Conservation (phyloP, 2,888 invertebrate species). For the Agrochola circellaris region DNA sequence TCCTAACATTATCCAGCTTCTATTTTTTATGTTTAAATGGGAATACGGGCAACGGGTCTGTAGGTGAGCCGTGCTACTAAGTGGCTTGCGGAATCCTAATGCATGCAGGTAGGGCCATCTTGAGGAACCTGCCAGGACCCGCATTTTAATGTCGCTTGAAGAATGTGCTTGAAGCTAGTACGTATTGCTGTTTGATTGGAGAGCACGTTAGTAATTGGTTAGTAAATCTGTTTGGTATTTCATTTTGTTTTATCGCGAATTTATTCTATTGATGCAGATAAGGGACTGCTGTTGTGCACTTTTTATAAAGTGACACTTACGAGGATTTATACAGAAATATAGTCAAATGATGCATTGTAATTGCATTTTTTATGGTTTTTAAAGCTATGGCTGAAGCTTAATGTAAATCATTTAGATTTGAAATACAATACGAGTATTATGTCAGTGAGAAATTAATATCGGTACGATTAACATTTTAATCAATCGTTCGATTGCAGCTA, state of each 20-base stretch:
- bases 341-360: slow-evolving; percentile 45
- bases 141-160: slow-evolving; percentile 69
- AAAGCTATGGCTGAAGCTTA: slow-evolving; percentile 8
- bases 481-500: not conserved
- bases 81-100: slow-evolving; percentile 86
- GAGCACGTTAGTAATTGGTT: slow-evolving; percentile 61
- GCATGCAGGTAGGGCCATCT: slow-evolving; percentile 83
- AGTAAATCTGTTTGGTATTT: slow-evolving; percentile 60
- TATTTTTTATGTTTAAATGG: slow-evolving; percentile 87
- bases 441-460: slow-evolving; percentile 3
- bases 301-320: slow-evolving; percentile 42
- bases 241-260: slow-evolving; percentile 61
- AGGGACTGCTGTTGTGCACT: slow-evolving; percentile 23
- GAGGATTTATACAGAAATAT: slow-evolving; percentile 33
- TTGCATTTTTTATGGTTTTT: slow-evolving; percentile 44
- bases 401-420: slow-evolving; percentile 7
- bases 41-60: slow-evolving; percentile 91
- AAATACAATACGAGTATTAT: slow-evolving; percentile 23
- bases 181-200: slow-evolving; percentile 63
- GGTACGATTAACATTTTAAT: slow-evolving; percentile 31
- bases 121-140: slow-evolving; percentile 71
- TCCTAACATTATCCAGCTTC: slow-evolving; percentile 86
- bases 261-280: slow-evolving; percentile 56
- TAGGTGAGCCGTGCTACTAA: slow-evolving; percentile 86
- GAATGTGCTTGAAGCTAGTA: slow-evolving; percentile 62